Base-by-base conservation (phyloP, 2,888 invertebrate genomes). In the Scrobipalpa costella region DNA sequence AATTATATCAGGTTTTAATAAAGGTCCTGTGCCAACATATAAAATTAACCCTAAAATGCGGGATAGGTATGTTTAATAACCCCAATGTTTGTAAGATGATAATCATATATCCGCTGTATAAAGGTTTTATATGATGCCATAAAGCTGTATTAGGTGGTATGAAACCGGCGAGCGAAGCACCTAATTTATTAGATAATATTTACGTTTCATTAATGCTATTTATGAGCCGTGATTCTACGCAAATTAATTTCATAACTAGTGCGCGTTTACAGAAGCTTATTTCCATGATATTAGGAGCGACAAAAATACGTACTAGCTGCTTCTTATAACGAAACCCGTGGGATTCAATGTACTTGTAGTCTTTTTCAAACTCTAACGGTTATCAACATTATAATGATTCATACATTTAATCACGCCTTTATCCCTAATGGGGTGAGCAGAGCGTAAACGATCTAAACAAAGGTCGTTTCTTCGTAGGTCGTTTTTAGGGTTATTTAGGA, bases 131-230 rank as follows among this genome's bases (percentile, higher is more conserved):
- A 84, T 82, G 81, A 76, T 75, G 74, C 70, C 81, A 80, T 88
- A 88, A 88, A 88, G 82, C 87, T 82, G 82, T 84, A 85, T 86
- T 80, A 83, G 76, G 77, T 74, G 70, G 62, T 67, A 68, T 71
- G 77, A 73, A 76, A 78, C 74, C 75, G 72, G n/a, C n/a, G 67
- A 69, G 72, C 77, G 73, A 77, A 78, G 74, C 75, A 72, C 8
- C 27, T 78, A 78, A 77, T 84, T 87, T 86, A 88, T 86, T 82
- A 83, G 79, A 74, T 79, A 77, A 83, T 87, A 86, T 89, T 86
- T 83, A 80, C 75, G 80, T 83, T 84, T 86, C 84, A 84, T 85
- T 84, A 83, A 77, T 76, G 72, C 73, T 70, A n/a, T 75, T 81
- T 78, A 58, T 74, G 78, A 71, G 71, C 61, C 64, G 64, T 66